Base-by-base conservation (phyloP, 2,113 vertebrate species). In the Casuarius casuarius region DNA sequence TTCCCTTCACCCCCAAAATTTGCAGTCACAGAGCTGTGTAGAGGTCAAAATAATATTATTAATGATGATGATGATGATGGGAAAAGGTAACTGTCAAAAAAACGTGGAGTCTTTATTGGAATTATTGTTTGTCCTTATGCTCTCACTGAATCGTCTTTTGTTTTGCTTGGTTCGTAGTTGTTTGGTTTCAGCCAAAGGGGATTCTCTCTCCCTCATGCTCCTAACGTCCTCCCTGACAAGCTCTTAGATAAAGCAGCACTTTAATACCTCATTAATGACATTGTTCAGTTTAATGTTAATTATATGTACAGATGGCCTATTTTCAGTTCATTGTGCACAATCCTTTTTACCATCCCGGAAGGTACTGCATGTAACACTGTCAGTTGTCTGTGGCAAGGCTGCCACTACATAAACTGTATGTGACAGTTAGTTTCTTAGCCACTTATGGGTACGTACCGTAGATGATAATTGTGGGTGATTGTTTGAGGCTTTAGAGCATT, bases 281-380 rank as follows among this genome's bases (percentile, higher is more conserved):
- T 73, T 89, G 81, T 63, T 91, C 51, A 49, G 74, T 66, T 87
- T 58, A 73, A 79, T 42, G 84, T 62, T 82, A 91, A 92, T 94
- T 67, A 67, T 89, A n/a, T 8, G 0, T 92, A 29, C 92, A 94
- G 94, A 96, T 97, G 92, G 84, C 80, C 84, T 75, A 35, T 85
- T 96, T 85, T 76, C 91, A 96, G 92, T 74, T 78, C 81, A 83
- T 58, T 95, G 90, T 94, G 90, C 90, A 91, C 62, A 21, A 61
- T 52, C 80, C 49, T 56, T 62, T 49, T 49, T 91, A 31, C 77
- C 54, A 31, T 79, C 92, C 70, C 2, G 2, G 80, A 78, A 85
- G 29, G 38, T 89, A 38, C 44, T 26, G 2, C 1, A 0, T 48
- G 14, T 12, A 76, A 3, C 8, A 4, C 38, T 77, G 80, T 33